phyloP scores from a whole-genome alignment of 2,797 vertebrate genomes.

The Nyctalus aviator region DNA sequence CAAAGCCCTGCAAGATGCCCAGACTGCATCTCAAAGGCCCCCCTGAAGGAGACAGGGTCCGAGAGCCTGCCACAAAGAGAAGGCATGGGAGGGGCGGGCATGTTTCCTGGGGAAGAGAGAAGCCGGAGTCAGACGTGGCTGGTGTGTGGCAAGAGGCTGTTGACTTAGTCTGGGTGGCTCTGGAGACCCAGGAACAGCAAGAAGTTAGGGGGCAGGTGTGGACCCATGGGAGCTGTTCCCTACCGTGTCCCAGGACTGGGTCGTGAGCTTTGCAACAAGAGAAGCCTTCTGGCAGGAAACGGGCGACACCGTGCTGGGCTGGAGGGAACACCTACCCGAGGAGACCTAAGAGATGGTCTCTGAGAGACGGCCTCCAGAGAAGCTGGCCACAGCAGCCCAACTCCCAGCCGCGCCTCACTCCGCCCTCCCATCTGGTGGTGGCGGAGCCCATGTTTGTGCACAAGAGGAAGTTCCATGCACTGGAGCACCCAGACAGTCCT shows the following conservation, averaged over 20 bases:
- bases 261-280: neutral
- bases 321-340: too few species aligned
- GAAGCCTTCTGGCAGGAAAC: neutral
- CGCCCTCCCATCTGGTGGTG: neutral
- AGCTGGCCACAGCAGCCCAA: neutral
- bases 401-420: neutral
- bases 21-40: neutral
- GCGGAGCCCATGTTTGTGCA: neutral
- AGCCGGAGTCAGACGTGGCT: neutral
- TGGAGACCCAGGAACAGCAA: neutral
- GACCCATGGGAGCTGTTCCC: neutral
- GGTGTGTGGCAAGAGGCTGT: neutral
- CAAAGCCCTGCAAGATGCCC: neutral
- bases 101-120: neutral
- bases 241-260: neutral
- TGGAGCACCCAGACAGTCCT: constrained; percentile 6
- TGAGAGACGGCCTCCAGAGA: neutral
- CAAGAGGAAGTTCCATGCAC: neutral
- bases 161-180: neutral
- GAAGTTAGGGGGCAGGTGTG: neutral
- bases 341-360: neutral
- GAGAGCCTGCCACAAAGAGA: neutral
- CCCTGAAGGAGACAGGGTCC: neutral
- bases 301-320: neutral
- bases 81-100: neutral